Evolutionary conservation across 2,888 invertebrate genomes (phyloP).

Genomic region (Hemithea aestivaria): DNA sequence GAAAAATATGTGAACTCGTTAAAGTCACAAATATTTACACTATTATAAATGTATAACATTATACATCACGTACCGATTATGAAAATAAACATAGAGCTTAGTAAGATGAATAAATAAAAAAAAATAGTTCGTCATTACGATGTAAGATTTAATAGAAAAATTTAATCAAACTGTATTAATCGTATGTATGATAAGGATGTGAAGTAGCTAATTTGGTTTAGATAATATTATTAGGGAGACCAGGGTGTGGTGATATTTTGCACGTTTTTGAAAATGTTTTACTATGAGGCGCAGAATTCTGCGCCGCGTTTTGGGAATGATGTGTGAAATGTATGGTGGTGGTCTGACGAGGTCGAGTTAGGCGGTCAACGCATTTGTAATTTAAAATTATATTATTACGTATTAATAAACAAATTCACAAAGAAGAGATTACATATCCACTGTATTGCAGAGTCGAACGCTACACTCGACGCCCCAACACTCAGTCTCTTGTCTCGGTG

Average conservation of each 20-base stretch:
- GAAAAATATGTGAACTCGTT: conserved; percentile 57
- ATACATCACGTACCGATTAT: conserved; percentile 71
- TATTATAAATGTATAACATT: conserved; percentile 69
- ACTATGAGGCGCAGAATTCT: conserved; percentile 65
- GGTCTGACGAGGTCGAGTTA: conserved; percentile 49
- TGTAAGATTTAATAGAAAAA: conserved; percentile 70
- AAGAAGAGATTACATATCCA: conserved; percentile 72
- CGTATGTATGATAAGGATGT: conserved; percentile 65
- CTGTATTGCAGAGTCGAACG: conserved; percentile 61
- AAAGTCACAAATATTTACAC: conserved; percentile 74
- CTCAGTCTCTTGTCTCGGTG: conserved; percentile 15
- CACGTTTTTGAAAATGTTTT: conserved; percentile 79
- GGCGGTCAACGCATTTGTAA: conserved; percentile 63
- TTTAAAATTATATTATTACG: conserved; percentile 45
- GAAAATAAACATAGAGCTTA: conserved; percentile 76
- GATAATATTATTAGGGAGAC: conserved; percentile 77
- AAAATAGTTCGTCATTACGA: conserved; percentile 54
- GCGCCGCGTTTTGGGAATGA: conserved; percentile 61
- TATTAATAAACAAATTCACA: conserved; percentile 54
- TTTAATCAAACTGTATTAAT: conserved; percentile 69
- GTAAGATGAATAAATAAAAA: conserved; percentile 70
- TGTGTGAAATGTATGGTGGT: conserved; percentile 53
- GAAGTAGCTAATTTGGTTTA: conserved; percentile 73
- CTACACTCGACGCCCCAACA: conserved; percentile 57
- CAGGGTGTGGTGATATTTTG: conserved; percentile 80